Evolutionary conservation across 2,888 invertebrate genomes (phyloP).

Genomic region (Pristionchus mayeri): DNA sequence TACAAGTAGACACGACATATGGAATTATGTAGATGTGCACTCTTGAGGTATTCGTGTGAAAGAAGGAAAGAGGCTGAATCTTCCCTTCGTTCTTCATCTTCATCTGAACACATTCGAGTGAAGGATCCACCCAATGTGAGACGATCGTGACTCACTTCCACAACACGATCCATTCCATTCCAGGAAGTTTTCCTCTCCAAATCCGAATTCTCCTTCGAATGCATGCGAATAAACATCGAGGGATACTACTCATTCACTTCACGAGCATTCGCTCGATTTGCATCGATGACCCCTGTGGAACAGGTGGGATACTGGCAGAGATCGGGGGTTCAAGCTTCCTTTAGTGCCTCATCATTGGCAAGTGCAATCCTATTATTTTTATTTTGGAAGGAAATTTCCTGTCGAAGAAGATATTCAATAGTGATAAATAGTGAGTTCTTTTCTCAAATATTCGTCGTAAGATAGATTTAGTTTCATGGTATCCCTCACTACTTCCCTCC

Average conservation of each 20-base stretch:
- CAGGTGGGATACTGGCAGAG: not conserved
- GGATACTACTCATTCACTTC: not conserved
- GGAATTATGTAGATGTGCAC: not conserved
- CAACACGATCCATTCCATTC: not conserved
- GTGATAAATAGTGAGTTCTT: not conserved
- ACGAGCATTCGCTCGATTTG: not conserved
- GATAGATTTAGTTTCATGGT: conserved; percentile 5
- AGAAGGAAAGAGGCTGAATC: not conserved
- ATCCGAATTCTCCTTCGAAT: not conserved
- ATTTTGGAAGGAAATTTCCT: conserved; percentile 17
- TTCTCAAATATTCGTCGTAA: no score
- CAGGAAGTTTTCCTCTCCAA: conserved; percentile 20
- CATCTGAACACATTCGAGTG: conserved; percentile 13
- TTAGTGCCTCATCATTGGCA: not conserved
- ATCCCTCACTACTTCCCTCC: not conserved
- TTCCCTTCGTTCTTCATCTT: not conserved
- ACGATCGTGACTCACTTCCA: not conserved
- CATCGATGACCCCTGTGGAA: not conserved
- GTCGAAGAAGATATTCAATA: not conserved
- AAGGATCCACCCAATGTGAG: not conserved
- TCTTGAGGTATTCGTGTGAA: not conserved
- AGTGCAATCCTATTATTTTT: not conserved
- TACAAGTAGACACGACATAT: not conserved
- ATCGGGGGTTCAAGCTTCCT: not conserved
- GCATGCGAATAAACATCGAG: not conserved